phyloP scores from a whole-genome alignment of 2,797 vertebrate species.

The Tragelaphus oryx region DNA sequence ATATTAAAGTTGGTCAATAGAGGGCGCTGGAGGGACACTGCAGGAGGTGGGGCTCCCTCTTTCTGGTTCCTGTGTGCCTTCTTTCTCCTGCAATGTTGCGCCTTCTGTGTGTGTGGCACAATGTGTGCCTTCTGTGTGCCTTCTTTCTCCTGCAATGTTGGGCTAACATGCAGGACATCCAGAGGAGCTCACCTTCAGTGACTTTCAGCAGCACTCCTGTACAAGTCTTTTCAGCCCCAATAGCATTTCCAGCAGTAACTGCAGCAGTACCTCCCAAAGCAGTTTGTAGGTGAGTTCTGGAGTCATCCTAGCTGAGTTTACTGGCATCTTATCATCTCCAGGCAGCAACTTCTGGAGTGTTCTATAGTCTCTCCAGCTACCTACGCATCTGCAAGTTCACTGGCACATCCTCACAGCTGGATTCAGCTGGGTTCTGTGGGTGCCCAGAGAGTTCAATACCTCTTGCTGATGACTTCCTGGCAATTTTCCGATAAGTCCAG shows the following conservation, averaged over 20 bases:
- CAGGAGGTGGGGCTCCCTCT: not conserved
- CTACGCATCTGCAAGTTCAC: not conserved
- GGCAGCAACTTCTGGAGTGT: not conserved
- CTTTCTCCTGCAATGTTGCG: not conserved
- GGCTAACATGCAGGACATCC: not conserved
- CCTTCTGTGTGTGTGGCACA: too few species aligned
- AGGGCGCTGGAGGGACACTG: constrained; percentile 30
- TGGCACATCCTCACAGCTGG: not conserved
- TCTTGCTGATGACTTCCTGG: not conserved
- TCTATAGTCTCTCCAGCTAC: not conserved
- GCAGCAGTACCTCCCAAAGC: not conserved
- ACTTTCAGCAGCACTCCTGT: not conserved
- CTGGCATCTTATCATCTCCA: not conserved
- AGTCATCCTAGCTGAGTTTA: not conserved
- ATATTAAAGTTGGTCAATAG: constrained; percentile 8
- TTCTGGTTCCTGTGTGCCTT: not conserved
- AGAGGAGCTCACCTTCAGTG: not conserved
- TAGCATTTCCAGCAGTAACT: not conserved
- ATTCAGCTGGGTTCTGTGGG: not conserved
- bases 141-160: not conserved
- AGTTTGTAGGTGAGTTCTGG: not conserved
- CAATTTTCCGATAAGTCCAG: not conserved
- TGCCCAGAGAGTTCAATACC: not conserved
- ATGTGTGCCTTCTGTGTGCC: too few species aligned
- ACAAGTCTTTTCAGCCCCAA: not conserved